Evolutionary conservation across 2,113 vertebrate genomes (phyloP), one percentile per base, ranked within the genome.

Genomic region (Coregonus clupeaformis): DNA sequence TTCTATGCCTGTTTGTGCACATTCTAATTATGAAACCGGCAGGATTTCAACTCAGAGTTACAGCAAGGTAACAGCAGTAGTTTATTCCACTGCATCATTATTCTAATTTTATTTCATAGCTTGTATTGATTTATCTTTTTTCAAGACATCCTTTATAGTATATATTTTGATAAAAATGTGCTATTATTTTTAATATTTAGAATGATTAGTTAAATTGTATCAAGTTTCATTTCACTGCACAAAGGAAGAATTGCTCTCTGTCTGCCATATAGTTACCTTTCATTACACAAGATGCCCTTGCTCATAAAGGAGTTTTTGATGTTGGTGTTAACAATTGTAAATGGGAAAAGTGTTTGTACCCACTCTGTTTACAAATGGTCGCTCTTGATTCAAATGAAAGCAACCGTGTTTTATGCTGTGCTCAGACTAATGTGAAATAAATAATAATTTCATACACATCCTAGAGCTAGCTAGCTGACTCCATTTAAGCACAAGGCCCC

Each of bases 1-100:
- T 60, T 45, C 77, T 72, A 71, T 89, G 77, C 49, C 76, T 76
- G 22, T 76, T 74, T 83, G 69, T 76, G 80, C 62, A 89, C 76
- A 84, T 73, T 77, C 18, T 14, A 71, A 12, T 66, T 42, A 30
- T 47, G 29, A 27, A 7, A 63, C 30, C 22, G 27, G 20, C 30
- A 65, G 25, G 14, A 64, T 64, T 64, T 29, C 13, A 66, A 36
- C 64, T 36, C 12, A 14, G n/a, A 29, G 6, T 65, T 29, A 20
- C 60, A 25, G 47, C 12, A 52, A 52, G 47, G 47, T 52, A 52
- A 16, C 16, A 16, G 12, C 14, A 52, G 57, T 22, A 20, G 18
- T 60, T 60, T 42, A 42, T 60, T 60, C 18, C n/a, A 55, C 18
- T 55, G 42, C 42, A 55, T 60, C n/a, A 55, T 55, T 55, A 55